Evolutionary conservation across 2,797 vertebrate genomes (phyloP).

Genomic region (Channallabes apus): DNA sequence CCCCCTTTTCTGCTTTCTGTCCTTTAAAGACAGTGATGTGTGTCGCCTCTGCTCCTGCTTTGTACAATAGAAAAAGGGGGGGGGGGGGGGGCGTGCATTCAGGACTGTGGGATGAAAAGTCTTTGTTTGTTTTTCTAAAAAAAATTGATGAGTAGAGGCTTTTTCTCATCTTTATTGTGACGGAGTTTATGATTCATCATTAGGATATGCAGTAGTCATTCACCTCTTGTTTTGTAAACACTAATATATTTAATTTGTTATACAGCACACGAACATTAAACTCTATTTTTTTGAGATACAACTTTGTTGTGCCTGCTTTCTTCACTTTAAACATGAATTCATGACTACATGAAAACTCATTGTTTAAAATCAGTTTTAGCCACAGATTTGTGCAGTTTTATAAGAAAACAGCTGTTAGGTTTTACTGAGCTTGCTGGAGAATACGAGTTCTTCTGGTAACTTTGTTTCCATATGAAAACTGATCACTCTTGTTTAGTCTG

Average conservation of each 20-base stretch:
- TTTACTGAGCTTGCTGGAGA: too few species aligned
- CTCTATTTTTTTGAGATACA: conserved; percentile 84
- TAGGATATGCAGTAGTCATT: conserved; percentile 76
- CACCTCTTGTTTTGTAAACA: conserved; percentile 88
- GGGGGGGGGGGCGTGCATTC: conserved; percentile 51
- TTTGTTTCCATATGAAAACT: too few species aligned
- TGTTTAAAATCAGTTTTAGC: too few species aligned
- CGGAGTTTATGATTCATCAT: conserved; percentile 45
- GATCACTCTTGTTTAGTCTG: too few species aligned
- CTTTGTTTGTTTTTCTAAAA: conserved; percentile 34
- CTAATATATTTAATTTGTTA: conserved; percentile 99
- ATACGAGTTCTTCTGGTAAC: too few species aligned
- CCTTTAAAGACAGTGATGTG: conserved; percentile 54
- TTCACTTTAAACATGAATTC: neutral
- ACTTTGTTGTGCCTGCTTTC: conserved; percentile 66
- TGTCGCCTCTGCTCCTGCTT: conserved; percentile 52
- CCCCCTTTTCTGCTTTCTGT: conserved; percentile 66
- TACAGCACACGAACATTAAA: conserved; percentile 92
- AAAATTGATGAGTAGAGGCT: conserved; percentile 24
- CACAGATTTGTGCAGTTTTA: too few species aligned
- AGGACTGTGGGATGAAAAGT: conserved; percentile 54
- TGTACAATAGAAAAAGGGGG: conserved; percentile 54
- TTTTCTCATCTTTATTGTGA: conserved; percentile 65
- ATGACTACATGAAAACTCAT: neutral
- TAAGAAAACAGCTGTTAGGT: too few species aligned